Percentiles rank a stretch among this genome's conserved stretches.
These are phyloP conservation scores for Circaetus gallicus DNA, from an alignment of 2,113 vertebrate genomes.

Conservation along the genomic window DNA sequence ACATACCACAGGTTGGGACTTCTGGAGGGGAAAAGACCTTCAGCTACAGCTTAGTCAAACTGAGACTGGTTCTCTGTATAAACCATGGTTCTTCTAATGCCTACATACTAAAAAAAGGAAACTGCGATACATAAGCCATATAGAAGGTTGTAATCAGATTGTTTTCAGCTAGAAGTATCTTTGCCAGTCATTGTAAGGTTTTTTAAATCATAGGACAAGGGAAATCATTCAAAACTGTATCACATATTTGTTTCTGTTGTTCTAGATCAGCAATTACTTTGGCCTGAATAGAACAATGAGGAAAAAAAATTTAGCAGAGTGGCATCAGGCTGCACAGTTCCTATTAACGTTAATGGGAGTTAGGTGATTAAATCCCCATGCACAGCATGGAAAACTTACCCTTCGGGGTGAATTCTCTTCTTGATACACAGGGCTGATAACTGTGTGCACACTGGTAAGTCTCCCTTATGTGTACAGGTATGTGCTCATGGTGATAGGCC, in stretches of 20 bases:
- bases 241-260: background rate
- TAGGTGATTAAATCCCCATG: background rate
- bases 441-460: background rate
- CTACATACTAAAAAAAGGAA: background rate
- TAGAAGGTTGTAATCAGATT: background rate
- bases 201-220: background rate
- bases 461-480: background rate
- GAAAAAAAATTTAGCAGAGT: background rate
- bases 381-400: background rate
- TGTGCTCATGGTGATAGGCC: background rate
- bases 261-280: background rate
- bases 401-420: background rate
- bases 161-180: background rate
- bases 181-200: background rate
- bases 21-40: background rate
- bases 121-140: background rate
- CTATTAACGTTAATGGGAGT: background rate
- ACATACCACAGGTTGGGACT: background rate
- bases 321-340: background rate
- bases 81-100: background rate
- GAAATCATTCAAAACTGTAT: background rate
- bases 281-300: background rate
- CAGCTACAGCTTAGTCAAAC: background rate
- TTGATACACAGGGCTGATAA: background rate
- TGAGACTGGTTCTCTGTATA: background rate